phyloP scores from a whole-genome alignment of 2,113 vertebrate species.

The Campylomormyrus tamandua region DNA sequence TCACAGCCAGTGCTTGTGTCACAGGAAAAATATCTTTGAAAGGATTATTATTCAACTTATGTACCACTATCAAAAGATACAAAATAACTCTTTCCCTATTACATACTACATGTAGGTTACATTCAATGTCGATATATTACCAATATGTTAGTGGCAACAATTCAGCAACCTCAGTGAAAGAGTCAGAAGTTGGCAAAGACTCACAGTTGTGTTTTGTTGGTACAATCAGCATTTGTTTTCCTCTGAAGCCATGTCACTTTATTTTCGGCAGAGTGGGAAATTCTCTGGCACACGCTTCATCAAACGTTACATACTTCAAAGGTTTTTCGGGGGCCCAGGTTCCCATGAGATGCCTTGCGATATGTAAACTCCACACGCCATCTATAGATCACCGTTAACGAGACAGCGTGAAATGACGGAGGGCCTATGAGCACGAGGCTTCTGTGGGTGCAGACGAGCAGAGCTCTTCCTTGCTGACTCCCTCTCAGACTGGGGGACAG shows the following conservation, averaged over 20 bases:
- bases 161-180: neutral
- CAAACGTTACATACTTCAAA: conserved; percentile 28
- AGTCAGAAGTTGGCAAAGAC: neutral
- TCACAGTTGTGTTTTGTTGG: neutral
- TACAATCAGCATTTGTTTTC: neutral
- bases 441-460: conserved; percentile 23
- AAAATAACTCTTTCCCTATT: neutral
- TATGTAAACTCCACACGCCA: neutral
- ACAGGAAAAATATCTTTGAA: neutral
- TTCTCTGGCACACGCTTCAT: neutral
- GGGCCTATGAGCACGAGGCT: neutral
- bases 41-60: neutral
- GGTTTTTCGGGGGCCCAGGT: conserved; percentile 38
- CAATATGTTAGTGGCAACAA: neutral
- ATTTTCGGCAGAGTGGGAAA: neutral
- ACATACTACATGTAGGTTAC: neutral
- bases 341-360: conserved; percentile 43
- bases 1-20: neutral
- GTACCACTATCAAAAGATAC: neutral
- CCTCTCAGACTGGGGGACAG: conserved; percentile 25
- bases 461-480: neutral
- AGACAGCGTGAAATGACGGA: conserved; percentile 50
- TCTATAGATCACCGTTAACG: conserved; percentile 46
- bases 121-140: neutral
- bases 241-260: neutral